These are phyloP conservation scores for Spheniscus humboldti DNA, from an alignment of 2,797 vertebrate genomes.

Conservation along the genomic window DNA sequence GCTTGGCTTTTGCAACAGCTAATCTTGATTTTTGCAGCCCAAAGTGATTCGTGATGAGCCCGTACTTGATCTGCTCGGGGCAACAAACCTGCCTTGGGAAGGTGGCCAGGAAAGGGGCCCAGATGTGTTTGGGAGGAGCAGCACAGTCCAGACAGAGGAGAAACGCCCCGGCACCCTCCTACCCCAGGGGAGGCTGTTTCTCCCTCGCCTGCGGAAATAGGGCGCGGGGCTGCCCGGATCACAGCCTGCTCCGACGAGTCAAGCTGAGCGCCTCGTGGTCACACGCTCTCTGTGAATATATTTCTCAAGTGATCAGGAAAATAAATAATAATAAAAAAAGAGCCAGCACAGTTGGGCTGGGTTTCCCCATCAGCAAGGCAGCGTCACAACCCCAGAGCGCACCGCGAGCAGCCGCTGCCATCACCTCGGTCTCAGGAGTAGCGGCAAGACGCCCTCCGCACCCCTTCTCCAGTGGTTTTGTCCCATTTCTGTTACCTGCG, in stretches of 20 bases:
- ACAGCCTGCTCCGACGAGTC: neutral
- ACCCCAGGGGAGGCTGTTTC: neutral
- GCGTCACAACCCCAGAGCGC: accelerated
- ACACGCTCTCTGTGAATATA: neutral
- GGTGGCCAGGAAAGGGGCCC: neutral
- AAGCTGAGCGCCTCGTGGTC: neutral
- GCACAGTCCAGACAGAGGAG: accelerated
- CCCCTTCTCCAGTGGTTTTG: neutral
- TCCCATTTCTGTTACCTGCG: neutral
- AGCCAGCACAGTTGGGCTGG: neutral
- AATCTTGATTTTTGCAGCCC: neutral
- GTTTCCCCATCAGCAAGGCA: neutral
- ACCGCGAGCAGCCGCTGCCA: accelerated
- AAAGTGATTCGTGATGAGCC: neutral
- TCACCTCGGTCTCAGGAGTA: accelerated
- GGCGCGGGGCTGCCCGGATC: neutral
- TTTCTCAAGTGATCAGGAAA: neutral
- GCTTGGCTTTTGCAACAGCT: neutral
- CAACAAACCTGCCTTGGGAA: neutral
- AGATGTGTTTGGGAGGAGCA: neutral
- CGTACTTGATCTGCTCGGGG: neutral
- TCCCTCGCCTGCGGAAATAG: neutral
- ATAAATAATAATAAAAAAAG: neutral
- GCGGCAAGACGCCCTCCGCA: neutral
- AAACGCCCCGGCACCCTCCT: neutral